Evolutionary conservation across 2,797 vertebrate species (phyloP), one percentile per base, ranked within the genome.

Genomic region (Melanotaenia nigrans): DNA sequence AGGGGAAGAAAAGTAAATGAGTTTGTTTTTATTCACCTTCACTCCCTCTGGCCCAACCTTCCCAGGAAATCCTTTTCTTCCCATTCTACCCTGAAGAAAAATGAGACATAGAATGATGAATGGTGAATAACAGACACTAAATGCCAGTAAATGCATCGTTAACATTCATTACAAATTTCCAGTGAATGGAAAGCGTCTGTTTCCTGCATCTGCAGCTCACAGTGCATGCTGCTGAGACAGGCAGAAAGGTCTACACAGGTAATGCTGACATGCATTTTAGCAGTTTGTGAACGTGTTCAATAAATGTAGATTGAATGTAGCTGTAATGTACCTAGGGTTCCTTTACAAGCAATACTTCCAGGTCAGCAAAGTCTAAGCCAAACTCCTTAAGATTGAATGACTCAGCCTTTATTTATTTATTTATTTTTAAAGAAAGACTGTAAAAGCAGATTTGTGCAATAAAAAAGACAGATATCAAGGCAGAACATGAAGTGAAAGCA

Each of bases 61-160:
- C 66, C 98, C 98, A 9, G 95, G 93, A 92, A 98, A 98, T 55
- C 98, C 98, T 83, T 96, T 96, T 84, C 95, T 93, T 69, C 98
- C 97, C 66, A 94, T 90, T 65, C 93, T 93, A 69, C 98, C 97
- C 98, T 99, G 89, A 78, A 95, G 93, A 61, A 68, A 24, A 53
- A 42, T 38, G 28, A 66, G 28, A 16, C 11, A 74, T 10, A 62
- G 45, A 40, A 66, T 51, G 53, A 69, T 73, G 56, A 71, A 66
- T 20, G 13, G 38, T 53, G 42, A 67, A 64, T 32, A 55, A 68
- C 3, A 69, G 49, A 51, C 8, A 49, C 32, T 16, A 55, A 56
- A 65, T 60, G 18, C 56, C 32, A 51, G 42, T 65, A 40, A 35
- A 73, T 2, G n/a, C 38, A 42, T 80, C 63, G 32, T 77, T 81